Percentiles rank a stretch among this genome's conserved stretches.
Evolutionary conservation across 2,113 vertebrate species (phyloP).

Genomic region (Taurulus bubalis): DNA sequence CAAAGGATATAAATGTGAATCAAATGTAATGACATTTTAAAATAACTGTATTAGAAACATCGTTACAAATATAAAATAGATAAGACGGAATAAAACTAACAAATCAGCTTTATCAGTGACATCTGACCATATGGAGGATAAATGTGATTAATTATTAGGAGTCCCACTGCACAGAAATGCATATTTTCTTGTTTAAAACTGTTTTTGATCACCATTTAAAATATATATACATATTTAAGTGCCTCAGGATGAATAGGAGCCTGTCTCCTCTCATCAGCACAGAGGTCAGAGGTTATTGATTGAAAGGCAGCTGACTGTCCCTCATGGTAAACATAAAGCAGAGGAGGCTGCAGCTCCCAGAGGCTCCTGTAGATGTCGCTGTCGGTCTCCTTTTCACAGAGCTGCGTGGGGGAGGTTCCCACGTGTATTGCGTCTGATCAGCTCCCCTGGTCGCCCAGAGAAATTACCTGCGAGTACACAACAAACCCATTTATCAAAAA

Average conservation of each 20-base stretch:
- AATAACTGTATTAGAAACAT: background rate
- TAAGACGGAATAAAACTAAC: background rate
- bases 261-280: no score
- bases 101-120: background rate
- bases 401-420: background rate
- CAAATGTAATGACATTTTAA: background rate
- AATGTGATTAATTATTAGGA: background rate
- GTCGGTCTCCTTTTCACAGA: conserved; percentile 25
- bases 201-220: no score
- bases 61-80: background rate
- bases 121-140: background rate
- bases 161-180: background rate
- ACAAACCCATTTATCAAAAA: conserved; percentile 49
- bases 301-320: background rate
- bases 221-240: background rate
- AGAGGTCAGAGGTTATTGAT: conserved; percentile 12
- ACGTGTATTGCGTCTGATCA: conserved; percentile 49
- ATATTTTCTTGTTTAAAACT: background rate
- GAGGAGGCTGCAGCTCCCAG: background rate
- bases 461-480: no score
- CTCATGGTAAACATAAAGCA: background rate
- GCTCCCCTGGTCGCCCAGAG: no score
- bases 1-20: background rate
- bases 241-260: background rate
- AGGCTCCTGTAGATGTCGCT: conserved; percentile 45